phyloP scores from a whole-genome alignment of 2,888 invertebrate genomes.

The Nysson spinosus region DNA sequence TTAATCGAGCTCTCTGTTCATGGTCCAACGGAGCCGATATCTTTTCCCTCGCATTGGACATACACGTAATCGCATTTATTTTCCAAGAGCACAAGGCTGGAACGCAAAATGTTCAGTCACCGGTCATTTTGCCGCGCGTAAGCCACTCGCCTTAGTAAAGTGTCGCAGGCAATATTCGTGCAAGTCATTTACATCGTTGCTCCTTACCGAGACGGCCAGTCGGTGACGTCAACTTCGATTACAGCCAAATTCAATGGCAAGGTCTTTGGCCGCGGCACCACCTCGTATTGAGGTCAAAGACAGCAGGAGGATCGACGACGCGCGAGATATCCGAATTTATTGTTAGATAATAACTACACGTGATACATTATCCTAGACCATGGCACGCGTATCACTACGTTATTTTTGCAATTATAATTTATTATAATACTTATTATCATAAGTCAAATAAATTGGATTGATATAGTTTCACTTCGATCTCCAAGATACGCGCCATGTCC shows the following conservation, averaged over 20 bases:
- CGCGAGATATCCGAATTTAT: not conserved
- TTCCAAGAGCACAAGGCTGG: slow-evolving; percentile 7
- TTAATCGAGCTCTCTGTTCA: slow-evolving; percentile 38
- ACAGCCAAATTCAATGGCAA: slow-evolving; percentile 59
- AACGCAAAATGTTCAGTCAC: slow-evolving; percentile 32
- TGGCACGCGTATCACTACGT: too few species aligned
- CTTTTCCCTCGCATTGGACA: not conserved
- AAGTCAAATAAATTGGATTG: too few species aligned
- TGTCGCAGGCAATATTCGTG: slow-evolving; percentile 54
- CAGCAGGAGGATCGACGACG: slow-evolving; percentile 29
- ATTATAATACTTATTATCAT: too few species aligned
- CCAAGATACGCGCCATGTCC: too few species aligned
- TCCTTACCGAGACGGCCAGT: slow-evolving; percentile 38
- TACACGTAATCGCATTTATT: slow-evolving; percentile 33
- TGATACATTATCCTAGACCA: too few species aligned
- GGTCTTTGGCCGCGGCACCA: slow-evolving; percentile 60
- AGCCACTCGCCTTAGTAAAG: slow-evolving; percentile 16
- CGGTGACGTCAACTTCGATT: slow-evolving; percentile 59
- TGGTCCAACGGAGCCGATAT: slow-evolving; percentile 38
- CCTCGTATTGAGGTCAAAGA: slow-evolving; percentile 57
- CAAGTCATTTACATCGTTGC: slow-evolving; percentile 49
- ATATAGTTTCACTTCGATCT: too few species aligned
- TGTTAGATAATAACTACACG: not conserved
- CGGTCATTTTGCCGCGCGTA: slow-evolving; percentile 21
- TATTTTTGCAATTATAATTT: too few species aligned